A percentile compares a stretch with the other conserved stretches of the same genome.
Evolutionary conservation across 1,140 invertebrate genomes (phyloP).

Genomic region (Sminthurides bifidus): DNA sequence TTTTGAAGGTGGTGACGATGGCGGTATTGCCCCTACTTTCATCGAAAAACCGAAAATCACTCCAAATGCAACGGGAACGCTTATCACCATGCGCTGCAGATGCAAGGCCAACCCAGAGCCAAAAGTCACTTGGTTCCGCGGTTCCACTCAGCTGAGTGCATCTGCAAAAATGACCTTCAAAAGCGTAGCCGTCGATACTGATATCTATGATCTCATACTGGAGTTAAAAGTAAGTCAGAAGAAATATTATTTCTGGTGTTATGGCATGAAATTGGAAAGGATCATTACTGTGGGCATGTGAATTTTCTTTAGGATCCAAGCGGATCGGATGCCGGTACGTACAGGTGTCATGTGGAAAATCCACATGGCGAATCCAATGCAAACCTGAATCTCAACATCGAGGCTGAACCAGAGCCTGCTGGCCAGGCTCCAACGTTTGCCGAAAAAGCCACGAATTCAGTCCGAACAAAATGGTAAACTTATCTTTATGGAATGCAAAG

Average conservation of each 20-base stretch:
- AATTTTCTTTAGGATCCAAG: constrained; percentile 63
- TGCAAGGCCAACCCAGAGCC: constrained; percentile 86
- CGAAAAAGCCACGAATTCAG: constrained; percentile 88
- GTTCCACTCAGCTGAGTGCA: constrained; percentile 68
- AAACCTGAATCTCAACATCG: constrained; percentile 95
- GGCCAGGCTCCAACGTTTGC: constrained; percentile 95
- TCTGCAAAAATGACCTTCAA: constrained; percentile 74
- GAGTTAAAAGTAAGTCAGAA: constrained; percentile 64
- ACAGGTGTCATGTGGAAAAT: constrained; percentile 93
- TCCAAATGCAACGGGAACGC: constrained; percentile 86
- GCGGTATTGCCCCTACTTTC: constrained; percentile 85
- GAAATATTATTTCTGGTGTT: background rate
- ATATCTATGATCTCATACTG: constrained; percentile 76
- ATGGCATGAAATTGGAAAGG: background rate
- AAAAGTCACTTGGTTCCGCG: constrained; percentile 79
- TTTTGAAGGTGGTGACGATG: constrained; percentile 66
- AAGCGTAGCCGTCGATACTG: constrained; percentile 58
- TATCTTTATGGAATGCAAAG: constrained; percentile 95
- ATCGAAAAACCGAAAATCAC: constrained; percentile 94
- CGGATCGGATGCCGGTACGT: constrained; percentile 87
- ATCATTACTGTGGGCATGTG: background rate
- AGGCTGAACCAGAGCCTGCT: constrained; percentile 79
- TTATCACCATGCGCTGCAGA: constrained; percentile 91
- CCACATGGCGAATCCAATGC: constrained; percentile 96
- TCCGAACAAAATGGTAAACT: constrained; percentile 90